Base-by-base conservation (phyloP, 2,888 invertebrate genomes). In the Hirtodrosophila cameraria region DNA sequence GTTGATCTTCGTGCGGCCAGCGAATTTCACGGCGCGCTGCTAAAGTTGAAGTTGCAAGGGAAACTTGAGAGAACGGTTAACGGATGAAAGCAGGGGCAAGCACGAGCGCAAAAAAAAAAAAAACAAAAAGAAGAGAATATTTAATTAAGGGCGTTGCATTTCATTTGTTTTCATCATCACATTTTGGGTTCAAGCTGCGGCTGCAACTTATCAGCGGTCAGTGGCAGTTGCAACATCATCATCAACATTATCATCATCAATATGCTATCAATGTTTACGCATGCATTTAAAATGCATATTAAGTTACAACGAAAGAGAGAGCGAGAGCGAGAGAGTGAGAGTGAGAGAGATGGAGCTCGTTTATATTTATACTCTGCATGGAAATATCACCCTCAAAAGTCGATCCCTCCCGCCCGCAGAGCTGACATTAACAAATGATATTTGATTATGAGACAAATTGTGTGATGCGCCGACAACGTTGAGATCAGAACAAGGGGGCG, bases 391-490 rank as follows among this genome's bases (percentile, higher is more conserved):
- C 71, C 71, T 33, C 18, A 13, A 31, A 11, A 35, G 60, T 27
- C 35, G 31, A 25, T 54, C 30, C 20, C 60, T 50, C 50, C 57
- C 73, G 68, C 68, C 76, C 67, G 65, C 74, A 71, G 73, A 31
- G 48, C 65, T 77, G 86, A 83, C 86, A 80, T 74, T 77, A 66
- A 86, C 83, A 87, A 86, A 86, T 86, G 86, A 87, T 75, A 79
- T 86, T 86, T 83, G 87, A 85, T 87, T 87, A 74, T 64, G 77
- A 82, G 86, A 86, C 86, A 87, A 86, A 87, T 86, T 86, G 75
- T 83, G 28, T 68, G 71, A 76, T 68, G 85, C 75, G 75, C 75
- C 80, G 83, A 64, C 65, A 67, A 31, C 50, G 30, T 33, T 33
- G 42, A 43, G 52, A 57, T 75, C 59, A 33, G 6, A 41, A 2